Evolutionary conservation across 2,888 invertebrate species (phyloP).

Genomic region (Conops quadrifasciatus): DNA sequence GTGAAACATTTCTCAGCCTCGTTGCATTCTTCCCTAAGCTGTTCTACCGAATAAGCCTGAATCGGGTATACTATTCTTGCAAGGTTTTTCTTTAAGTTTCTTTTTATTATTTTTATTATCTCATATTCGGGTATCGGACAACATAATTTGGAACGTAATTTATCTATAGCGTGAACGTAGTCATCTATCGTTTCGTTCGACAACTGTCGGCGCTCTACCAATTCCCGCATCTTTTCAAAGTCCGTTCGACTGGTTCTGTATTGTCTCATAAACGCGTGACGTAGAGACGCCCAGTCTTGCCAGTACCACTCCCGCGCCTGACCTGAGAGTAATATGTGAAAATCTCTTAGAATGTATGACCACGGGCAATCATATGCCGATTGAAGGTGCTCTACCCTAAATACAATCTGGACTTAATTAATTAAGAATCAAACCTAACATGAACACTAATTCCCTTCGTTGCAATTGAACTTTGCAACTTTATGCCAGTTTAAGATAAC

Average conservation of each 20-base stretch:
- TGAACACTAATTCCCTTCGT: no score
- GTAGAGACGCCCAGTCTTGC: slow-evolving; percentile 27
- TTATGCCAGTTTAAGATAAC: no score
- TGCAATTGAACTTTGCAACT: no score
- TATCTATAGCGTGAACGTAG: slow-evolving; percentile 13
- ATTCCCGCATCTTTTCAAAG: slow-evolving; percentile 31
- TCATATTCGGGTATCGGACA: background rate
- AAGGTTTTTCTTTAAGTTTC: background rate
- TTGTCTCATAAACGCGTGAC: slow-evolving; percentile 19
- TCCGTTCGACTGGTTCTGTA: slow-evolving; percentile 22
- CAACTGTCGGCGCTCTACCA: slow-evolving; percentile 30
- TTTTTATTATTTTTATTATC: background rate
- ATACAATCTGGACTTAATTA: no score
- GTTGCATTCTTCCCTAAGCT: slow-evolving; percentile 26
- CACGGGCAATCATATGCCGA: slow-evolving; percentile 16
- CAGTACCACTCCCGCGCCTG: slow-evolving; percentile 35
- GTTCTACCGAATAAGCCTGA: slow-evolving; percentile 11
- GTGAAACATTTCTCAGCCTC: slow-evolving; percentile 6
- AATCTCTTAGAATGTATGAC: slow-evolving; percentile 19
- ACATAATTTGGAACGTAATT: background rate
- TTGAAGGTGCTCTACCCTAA: slow-evolving; percentile 29
- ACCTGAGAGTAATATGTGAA: slow-evolving; percentile 22
- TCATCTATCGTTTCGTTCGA: slow-evolving; percentile 20
- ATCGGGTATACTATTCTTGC: slow-evolving; percentile 13
- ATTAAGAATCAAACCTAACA: no score